A percentile compares a stretch with the other conserved stretches of the same genome.
These are phyloP conservation scores for Anguilla obscura DNA, from an alignment of 2,797 vertebrate species.

Conservation along the genomic window DNA sequence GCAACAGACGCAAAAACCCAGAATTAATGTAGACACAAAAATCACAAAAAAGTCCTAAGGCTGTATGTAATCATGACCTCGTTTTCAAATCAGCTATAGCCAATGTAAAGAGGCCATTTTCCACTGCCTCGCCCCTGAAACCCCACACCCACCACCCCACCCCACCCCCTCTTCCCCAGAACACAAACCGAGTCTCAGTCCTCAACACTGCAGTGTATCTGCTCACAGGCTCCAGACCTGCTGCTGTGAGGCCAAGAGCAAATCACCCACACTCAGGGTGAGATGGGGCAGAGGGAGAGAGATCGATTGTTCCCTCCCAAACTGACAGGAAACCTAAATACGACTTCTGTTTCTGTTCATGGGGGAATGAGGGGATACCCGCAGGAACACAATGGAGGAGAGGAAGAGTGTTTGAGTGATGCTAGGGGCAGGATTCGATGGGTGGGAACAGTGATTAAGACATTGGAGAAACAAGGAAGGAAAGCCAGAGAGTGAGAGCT, in stretches of 20 bases:
- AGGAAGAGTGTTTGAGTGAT: slow-evolving; percentile 28
- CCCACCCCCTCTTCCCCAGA: neutral
- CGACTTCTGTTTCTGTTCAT: slow-evolving; percentile 43
- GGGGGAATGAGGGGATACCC: slow-evolving; percentile 35
- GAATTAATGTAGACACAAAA: neutral
- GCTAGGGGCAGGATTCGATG: neutral
- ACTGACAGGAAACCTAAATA: slow-evolving; percentile 47
- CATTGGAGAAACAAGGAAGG: slow-evolving; percentile 32
- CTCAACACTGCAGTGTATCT: neutral
- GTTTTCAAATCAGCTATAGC: neutral
- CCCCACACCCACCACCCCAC: neutral
- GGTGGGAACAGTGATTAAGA: no score
- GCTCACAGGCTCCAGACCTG: neutral
- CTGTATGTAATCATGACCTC: neutral
- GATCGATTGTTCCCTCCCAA: slow-evolving; percentile 50
- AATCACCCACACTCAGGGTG: slow-evolving; percentile 21
- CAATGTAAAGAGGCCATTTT: neutral
- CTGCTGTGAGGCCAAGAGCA: neutral
- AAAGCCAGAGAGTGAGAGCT: slow-evolving; percentile 44
- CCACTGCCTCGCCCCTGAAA: neutral
- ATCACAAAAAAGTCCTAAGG: neutral
- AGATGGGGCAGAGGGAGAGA: slow-evolving; percentile 6
- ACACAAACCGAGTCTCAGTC: neutral
- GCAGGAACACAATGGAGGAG: slow-evolving; percentile 43
- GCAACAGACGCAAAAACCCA: no score